phyloP scores from a whole-genome alignment of 2,113 vertebrate genomes.

The Formicarius rufipectus region DNA sequence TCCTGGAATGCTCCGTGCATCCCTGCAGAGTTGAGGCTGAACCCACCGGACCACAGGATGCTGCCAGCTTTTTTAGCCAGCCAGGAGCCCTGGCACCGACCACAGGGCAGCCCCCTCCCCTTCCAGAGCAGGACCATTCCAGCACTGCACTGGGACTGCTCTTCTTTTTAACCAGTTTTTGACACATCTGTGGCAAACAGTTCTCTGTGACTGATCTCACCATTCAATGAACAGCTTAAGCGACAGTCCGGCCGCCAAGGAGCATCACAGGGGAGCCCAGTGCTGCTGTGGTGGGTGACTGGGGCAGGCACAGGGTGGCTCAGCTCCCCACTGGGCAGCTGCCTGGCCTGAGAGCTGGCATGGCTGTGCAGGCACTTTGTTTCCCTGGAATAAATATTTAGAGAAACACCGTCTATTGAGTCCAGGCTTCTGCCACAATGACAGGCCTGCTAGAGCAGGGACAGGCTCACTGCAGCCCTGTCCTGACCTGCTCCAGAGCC shows the following conservation, averaged over 20 bases:
- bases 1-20: rapidly evolving
- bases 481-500: not conserved
- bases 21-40: not conserved
- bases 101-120: not conserved
- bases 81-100: not conserved
- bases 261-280: not conserved
- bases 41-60: rapidly evolving
- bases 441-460: not conserved
- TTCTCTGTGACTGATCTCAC: not conserved
- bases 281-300: not conserved
- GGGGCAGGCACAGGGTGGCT: not conserved
- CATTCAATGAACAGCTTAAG: not conserved
- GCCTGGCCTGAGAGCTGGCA: not conserved
- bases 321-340: not conserved
- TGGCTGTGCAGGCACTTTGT: not conserved
- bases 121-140: rapidly evolving
- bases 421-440: not conserved
- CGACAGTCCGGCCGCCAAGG: not conserved
- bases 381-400: not conserved
- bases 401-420: not conserved
- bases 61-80: not conserved
- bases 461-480: not conserved
- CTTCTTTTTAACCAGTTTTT: not conserved
- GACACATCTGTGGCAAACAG: rapidly evolving
- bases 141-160: not conserved